phyloP scores from a whole-genome alignment of 2,888 invertebrate genomes.

The Habroteleia sp. region DNA sequence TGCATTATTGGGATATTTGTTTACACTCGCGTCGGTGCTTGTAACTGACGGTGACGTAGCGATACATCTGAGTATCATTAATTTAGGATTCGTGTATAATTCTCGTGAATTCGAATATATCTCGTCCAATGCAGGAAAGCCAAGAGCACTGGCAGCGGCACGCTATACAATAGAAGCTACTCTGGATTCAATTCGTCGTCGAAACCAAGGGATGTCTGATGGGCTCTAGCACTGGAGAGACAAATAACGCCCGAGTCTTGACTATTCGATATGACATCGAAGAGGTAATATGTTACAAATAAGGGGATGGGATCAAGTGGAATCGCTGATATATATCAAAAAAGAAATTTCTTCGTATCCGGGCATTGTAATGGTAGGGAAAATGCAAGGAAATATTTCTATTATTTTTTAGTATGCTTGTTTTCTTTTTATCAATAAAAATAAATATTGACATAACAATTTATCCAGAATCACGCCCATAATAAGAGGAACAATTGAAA shows the following conservation, averaged over 20 bases:
- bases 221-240: slow-evolving; percentile 47
- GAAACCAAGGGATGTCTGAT: slow-evolving; percentile 54
- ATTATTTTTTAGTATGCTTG: no score
- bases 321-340: slow-evolving; percentile 16
- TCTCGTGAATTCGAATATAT: slow-evolving; percentile 42
- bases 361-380: no score
- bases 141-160: slow-evolving; percentile 35
- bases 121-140: slow-evolving; percentile 28
- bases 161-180: slow-evolving; percentile 40
- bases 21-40: slow-evolving; percentile 11
- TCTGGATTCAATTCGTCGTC: slow-evolving; percentile 52
- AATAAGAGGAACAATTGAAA: no score
- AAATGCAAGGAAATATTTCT: no score
- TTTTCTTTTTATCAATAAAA: no score
- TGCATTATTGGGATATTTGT: no score
- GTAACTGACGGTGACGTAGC: slow-evolving; percentile 19
- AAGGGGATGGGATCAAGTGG: slow-evolving; percentile 43
- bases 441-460: no score
- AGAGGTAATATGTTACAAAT: slow-evolving; percentile 55
- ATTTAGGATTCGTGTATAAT: slow-evolving; percentile 50
- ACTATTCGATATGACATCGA: slow-evolving; percentile 51
- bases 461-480: no score
- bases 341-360: no score
- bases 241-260: slow-evolving; percentile 54
- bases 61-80: slow-evolving; percentile 51